Evolutionary conservation across 64 coral and sea anemone genomes (phyloP).

Genomic region (Catalaphyllia jardinei): DNA sequence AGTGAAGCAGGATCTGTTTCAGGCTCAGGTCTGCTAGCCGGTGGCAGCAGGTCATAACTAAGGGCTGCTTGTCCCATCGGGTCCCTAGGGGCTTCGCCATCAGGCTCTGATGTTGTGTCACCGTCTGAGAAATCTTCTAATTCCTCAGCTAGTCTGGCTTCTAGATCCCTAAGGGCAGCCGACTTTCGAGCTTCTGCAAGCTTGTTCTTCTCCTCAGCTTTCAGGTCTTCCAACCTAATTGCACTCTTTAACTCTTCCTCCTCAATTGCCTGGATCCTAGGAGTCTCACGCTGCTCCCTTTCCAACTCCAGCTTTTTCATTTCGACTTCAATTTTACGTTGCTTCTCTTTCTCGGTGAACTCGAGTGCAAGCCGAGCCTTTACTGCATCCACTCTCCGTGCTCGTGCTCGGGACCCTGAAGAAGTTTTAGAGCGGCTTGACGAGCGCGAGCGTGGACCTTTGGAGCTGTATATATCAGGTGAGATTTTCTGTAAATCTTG

Average conservation of each 20-base stretch:
- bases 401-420: constrained; percentile 13
- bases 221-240: no score
- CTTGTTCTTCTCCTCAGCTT: background rate
- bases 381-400: background rate
- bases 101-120: background rate
- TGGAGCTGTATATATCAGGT: no score
- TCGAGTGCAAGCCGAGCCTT: constrained; percentile 16
- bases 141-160: constrained; percentile 6
- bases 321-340: no score
- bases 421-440: no score
- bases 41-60: background rate
- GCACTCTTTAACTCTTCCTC: constrained; percentile 17
- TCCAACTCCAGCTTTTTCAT: no score
- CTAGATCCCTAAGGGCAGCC: constrained; percentile 19
- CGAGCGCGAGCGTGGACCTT: no score
- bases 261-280: background rate
- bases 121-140: background rate
- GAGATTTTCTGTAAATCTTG: no score
- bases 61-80: background rate
- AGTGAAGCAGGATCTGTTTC: no score
- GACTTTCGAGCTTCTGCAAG: constrained; percentile 12
- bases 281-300: no score
- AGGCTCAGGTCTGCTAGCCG: background rate
- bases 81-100: no score
- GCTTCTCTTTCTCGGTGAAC: constrained; percentile 9